Base-by-base conservation (phyloP, 2,888 invertebrate species). In the Erynnis tages region DNA sequence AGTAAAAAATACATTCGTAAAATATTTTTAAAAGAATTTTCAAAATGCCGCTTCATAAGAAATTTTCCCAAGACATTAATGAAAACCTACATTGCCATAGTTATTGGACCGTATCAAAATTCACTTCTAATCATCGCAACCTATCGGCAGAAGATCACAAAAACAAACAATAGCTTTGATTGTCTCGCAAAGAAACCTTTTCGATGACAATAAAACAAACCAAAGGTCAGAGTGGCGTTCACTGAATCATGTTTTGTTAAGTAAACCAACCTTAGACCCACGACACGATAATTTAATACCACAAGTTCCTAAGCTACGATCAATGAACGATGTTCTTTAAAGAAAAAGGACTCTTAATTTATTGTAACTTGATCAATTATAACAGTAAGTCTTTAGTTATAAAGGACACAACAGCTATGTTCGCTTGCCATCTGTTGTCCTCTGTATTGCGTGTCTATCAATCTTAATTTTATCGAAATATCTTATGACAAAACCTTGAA, bases 221-320 rank as follows among this genome's bases (percentile, higher is more conserved):
- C 14, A 52, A 44, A 52, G 52, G 52, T 52, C 37, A 44, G 37
- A 21, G 44, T 38, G 44, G 44, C 44, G 44, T 30, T 52, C 37
- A 44, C 37, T 52, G 44, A 44, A 52, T 44, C 44, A 52, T 44
- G 52, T 52, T 52, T 44, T 38, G 43, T 35, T 44, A 29, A 19
- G 27, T 10, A 34, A 34, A 43, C 19, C 6, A 35, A 17, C 50
- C 13, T 50, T 43, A 35, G 35, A 25, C 10, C 10, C 10, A 25
- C 45, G 34, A 45, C 34, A 8, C 1, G n/a, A 35, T 14, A 19
- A 32, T 16, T 6, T 8, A 17, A 8, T 2, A 17, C 6, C 32
- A 13, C 6, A 1, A 13, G 1, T 14, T 16, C 8, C 11, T 7
- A 13, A 6, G 21, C 14, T 14, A 23, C n/a, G n/a, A n/a, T n/a